A percentile compares a stretch with the other conserved stretches of the same genome.
Conservation (phyloP, 1,140 invertebrate species). For the Atta colombica region DNA sequence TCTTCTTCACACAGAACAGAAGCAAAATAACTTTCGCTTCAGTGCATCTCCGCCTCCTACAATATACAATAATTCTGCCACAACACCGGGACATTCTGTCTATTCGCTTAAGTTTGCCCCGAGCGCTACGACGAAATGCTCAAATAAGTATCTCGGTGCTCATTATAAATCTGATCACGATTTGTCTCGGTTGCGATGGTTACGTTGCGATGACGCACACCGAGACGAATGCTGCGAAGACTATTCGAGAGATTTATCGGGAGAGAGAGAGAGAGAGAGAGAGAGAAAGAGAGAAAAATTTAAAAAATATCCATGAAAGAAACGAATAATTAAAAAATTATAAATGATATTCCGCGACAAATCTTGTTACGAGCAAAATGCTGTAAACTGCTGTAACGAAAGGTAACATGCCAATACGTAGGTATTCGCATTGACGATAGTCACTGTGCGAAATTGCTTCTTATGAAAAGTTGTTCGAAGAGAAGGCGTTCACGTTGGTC, state of each 20-base stretch:
- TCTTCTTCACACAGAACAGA: conserved; percentile 28
- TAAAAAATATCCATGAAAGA: neutral
- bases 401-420: conserved; percentile 61
- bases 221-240: neutral
- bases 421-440: conserved; percentile 66
- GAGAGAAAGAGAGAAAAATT: too few species aligned
- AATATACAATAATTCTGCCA: conserved; percentile 29
- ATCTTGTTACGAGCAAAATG: neutral
- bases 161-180: conserved; percentile 70
- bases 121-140: conserved; percentile 46
- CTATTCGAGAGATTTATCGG: neutral
- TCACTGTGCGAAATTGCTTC: conserved; percentile 81
- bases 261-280: neutral
- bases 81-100: conserved; percentile 33
- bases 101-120: conserved; percentile 63
- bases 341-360: neutral
- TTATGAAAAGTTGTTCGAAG: conserved; percentile 81
- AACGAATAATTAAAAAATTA: conserved; percentile 17
- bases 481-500: conserved; percentile 57
- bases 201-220: conserved; percentile 20
- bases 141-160: conserved; percentile 57
- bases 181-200: conserved; percentile 41
- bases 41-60: conserved; percentile 3
- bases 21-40: conserved; percentile 69
- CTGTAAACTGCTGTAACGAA: conserved; percentile 29